Percentiles rank a stretch among this genome's conserved stretches.
Conservation (phyloP, 2,888 invertebrate genomes). For the Horisme vitalbata region DNA sequence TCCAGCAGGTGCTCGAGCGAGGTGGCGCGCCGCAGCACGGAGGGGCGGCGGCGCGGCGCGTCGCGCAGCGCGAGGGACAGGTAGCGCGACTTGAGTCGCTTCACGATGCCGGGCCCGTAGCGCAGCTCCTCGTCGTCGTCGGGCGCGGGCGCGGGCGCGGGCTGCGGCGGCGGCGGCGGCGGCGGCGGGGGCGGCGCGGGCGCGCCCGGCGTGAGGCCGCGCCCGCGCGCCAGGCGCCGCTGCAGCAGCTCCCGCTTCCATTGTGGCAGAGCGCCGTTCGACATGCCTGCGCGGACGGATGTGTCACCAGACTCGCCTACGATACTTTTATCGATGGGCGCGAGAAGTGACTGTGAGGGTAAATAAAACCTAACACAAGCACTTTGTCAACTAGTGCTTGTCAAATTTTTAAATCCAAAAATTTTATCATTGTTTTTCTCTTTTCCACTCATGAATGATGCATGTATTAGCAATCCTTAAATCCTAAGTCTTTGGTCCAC, state of each 20-base stretch:
- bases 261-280: conserved; percentile 84
- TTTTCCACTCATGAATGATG: too few species aligned
- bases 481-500: too few species aligned
- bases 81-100: conserved; percentile 93
- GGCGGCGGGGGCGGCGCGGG: conserved; percentile 21
- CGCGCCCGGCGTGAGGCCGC: conserved; percentile 45
- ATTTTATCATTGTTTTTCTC: too few species aligned
- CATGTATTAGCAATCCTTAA: too few species aligned
- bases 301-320: too few species aligned
- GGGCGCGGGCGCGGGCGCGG: conserved; percentile 53
- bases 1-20: conserved; percentile 93
- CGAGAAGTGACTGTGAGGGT: too few species aligned
- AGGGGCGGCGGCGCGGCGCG: conserved; percentile 85
- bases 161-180: conserved; percentile 50
- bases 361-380: too few species aligned
- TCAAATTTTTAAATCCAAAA: too few species aligned
- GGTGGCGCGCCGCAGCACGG: conserved; percentile 90
- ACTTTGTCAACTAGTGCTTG: too few species aligned
- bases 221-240: conserved; percentile 82
- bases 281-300: conserved; percentile 58
- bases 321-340: too few species aligned
- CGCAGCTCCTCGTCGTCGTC: conserved; percentile 88
- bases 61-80: conserved; percentile 92
- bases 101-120: conserved; percentile 96
- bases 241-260: conserved; percentile 93